These are phyloP conservation scores for Rhincodon typus DNA, from an alignment of 2,797 vertebrate species.

Conservation along the genomic window DNA sequence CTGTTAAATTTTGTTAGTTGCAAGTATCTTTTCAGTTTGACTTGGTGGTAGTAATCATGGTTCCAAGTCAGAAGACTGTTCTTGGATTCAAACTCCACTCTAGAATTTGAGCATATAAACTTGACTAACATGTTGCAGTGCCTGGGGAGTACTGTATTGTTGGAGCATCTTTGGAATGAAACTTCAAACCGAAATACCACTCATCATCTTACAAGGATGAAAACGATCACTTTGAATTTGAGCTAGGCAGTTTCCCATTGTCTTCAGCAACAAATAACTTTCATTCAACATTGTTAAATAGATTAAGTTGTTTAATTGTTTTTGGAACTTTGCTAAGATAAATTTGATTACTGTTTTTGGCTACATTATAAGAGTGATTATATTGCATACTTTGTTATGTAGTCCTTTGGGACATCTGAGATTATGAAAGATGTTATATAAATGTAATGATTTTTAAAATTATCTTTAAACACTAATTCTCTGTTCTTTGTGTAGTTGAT, in stretches of 20 bases:
- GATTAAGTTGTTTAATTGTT: not conserved
- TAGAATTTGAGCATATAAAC: not conserved
- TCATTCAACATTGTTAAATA: not conserved
- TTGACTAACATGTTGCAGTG: not conserved
- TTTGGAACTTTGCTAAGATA: not conserved
- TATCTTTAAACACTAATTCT: no score
- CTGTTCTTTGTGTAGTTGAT: slow-evolving; percentile 65
- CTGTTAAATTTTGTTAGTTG: not conserved
- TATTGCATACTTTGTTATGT: not conserved
- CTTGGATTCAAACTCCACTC: not conserved
- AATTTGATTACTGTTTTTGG: not conserved
- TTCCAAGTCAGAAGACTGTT: not conserved
- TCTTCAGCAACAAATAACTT: not conserved
- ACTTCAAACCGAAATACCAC: not conserved
- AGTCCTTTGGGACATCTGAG: not conserved
- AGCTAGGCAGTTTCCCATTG: not conserved
- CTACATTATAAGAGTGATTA: not conserved
- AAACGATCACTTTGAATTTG: not conserved
- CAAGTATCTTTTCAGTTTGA: not conserved
- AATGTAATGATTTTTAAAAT: not conserved
- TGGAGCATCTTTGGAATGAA: not conserved
- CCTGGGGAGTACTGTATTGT: not conserved
- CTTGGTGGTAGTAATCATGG: not conserved
- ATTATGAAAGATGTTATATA: not conserved
- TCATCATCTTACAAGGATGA: not conserved